Conservation (phyloP, 2,888 invertebrate genomes). For the Biston betularia region DNA sequence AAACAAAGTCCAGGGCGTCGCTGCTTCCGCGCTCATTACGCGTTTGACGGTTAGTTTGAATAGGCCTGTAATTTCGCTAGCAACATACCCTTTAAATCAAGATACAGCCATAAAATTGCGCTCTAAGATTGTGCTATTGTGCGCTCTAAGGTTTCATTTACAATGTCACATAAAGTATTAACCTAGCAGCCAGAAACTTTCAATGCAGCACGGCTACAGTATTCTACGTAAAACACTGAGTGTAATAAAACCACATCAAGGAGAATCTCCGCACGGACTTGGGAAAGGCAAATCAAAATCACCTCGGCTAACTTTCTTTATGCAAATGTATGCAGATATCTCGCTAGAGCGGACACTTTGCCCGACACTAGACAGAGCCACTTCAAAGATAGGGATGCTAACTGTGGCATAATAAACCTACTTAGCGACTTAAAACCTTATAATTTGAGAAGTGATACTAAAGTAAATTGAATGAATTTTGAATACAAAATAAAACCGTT, state of each 20-base stretch:
- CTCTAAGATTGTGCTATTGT: slow-evolving; percentile 1
- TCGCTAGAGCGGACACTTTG: slow-evolving; percentile 55
- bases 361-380: slow-evolving; percentile 22
- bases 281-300: slow-evolving; percentile 47
- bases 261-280: slow-evolving; percentile 14
- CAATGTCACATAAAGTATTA: slow-evolving; percentile 6
- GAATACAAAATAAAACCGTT: not conserved
- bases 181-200: not conserved
- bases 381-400: slow-evolving; percentile 42
- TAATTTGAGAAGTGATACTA: not conserved
- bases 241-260: slow-evolving; percentile 24
- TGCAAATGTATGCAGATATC: slow-evolving; percentile 73
- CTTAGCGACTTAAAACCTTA: not conserved
- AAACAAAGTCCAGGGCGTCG: no score
- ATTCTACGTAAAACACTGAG: slow-evolving; percentile 21
- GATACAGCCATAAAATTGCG: no score
- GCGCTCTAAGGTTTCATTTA: not conserved
- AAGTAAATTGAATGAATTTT: not conserved
- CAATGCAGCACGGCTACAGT: slow-evolving; percentile 2
- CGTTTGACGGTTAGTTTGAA: no score
- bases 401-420: slow-evolving; percentile 6
- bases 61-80: no score
- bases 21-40: no score
- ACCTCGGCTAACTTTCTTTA: slow-evolving; percentile 59
- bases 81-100: no score